Evolutionary conservation across 2,113 vertebrate species (phyloP), one percentile per base, ranked within the genome.

Genomic region (Lampris incognitus): DNA sequence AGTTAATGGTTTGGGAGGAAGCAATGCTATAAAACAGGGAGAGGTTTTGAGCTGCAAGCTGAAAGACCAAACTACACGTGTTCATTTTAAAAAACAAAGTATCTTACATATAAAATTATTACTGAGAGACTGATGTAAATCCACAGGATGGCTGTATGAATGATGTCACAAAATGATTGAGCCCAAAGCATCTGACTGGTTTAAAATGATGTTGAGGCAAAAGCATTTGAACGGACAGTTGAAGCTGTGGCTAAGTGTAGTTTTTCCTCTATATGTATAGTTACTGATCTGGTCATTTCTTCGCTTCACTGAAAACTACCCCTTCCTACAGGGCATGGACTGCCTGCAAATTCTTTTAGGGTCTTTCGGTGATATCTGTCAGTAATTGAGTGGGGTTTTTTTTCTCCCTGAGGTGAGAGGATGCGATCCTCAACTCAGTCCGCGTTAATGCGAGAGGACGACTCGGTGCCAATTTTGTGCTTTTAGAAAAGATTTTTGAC

Each of bases 281-380:
- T 70, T 77, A 62, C 69, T 56, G 78, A 71, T 59, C 74, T 62
- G 11, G 51, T 10, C 24, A 39, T 37, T 64, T 6, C 5, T 54
- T 9, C 60, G 48, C 41, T 36, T 78, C 39, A 57, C 66, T 56
- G 52, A 51, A 65, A 46, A 65, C 63, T 65, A 48, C 63, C 37
- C 38, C 48, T 39, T 38, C 6, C 4, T 39, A 37, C 39, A n/a
- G 49, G 24, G 40, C 48, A 69, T 36, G 61, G 42, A 24, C 24
- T 24, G 24, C 24, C 24, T 24, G 24, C 24, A 24, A 24, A 24
- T 24, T 24, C 24, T 24, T 24, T 24, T 24, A 56, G 78, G 11
- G 48, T 24, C 56, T n/a, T 54, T 5, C 9, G 11, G 13, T 48
- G 49, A 46, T 44, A 11, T 42, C 44, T 48, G 24, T 42, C 40